A percentile compares a stretch with the other conserved stretches of the same genome.
Evolutionary conservation across 2,888 invertebrate species (phyloP).

Genomic region (Amblyjoppa proteus): DNA sequence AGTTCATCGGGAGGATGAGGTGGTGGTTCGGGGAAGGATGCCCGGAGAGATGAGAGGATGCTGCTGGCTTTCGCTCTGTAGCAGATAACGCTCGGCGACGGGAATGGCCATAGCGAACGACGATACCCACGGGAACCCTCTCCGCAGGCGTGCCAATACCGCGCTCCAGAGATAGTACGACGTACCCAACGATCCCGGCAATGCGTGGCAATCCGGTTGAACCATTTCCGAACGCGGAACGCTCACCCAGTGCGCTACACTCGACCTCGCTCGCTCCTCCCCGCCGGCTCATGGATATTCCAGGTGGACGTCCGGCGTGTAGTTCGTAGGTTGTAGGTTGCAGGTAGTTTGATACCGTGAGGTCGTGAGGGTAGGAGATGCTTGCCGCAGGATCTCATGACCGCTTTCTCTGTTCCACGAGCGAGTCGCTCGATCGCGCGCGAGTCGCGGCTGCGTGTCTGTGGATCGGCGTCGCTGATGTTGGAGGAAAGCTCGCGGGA

Average conservation of each 20-base stretch:
- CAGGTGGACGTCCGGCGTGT: conserved; percentile 17
- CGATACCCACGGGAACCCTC: conserved; percentile 77
- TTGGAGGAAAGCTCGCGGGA: background rate
- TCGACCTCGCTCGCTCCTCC: conserved; percentile 18
- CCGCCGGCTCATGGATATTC: conserved; percentile 57
- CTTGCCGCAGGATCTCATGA: conserved; percentile 48
- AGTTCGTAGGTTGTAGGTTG: conserved; percentile 26
- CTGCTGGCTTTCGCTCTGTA: conserved; percentile 55
- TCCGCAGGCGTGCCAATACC: conserved; percentile 76
- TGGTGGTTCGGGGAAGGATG: conserved; percentile 40
- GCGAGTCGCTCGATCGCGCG: conserved; percentile 23
- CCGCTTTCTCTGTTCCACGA: conserved; percentile 40
- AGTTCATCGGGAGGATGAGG: conserved; percentile 11
- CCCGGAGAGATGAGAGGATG: conserved; percentile 61
- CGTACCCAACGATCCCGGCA: conserved; percentile 71
- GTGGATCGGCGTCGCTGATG: background rate
- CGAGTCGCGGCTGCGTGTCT: background rate
- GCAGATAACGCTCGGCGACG: conserved; percentile 59
- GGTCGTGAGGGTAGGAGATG: conserved; percentile 26
- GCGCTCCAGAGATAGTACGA: conserved; percentile 73
- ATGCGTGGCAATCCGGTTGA: conserved; percentile 72
- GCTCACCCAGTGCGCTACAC: background rate
- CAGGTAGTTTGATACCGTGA: conserved; percentile 6
- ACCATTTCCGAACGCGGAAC: conserved; percentile 65
- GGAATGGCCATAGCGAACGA: conserved; percentile 72